Evolutionary conservation across 2,113 vertebrate genomes (phyloP).

Genomic region (Triplophysa rosa): DNA sequence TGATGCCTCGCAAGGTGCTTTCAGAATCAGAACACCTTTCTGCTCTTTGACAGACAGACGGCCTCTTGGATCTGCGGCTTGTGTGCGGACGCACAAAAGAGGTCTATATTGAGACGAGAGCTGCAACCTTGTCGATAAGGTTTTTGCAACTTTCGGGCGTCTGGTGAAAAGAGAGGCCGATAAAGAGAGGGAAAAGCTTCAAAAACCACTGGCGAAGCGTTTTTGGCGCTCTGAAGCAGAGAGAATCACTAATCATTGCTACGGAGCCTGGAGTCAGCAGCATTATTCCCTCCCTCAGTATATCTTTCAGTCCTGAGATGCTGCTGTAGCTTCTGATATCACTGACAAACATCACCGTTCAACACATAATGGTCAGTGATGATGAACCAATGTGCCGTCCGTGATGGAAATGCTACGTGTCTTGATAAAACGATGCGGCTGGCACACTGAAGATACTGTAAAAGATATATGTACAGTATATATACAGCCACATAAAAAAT

Average conservation of each 20-base stretch:
- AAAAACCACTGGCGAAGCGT: slow-evolving; percentile 48
- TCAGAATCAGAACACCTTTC: slow-evolving; percentile 7
- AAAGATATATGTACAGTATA: no score
- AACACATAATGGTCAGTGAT: background rate
- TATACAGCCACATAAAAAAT: no score
- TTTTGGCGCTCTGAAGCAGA: slow-evolving; percentile 34
- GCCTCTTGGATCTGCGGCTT: slow-evolving; percentile 3
- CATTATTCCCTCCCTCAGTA: slow-evolving; percentile 20
- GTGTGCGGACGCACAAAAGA: slow-evolving; percentile 5
- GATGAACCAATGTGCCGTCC: background rate
- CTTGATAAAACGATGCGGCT: no score
- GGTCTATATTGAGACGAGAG: background rate
- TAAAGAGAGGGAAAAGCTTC: slow-evolving; percentile 23
- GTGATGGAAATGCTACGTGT: background rate
- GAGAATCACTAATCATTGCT: slow-evolving; percentile 45
- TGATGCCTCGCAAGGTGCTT: slow-evolving; percentile 11
- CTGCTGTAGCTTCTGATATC: slow-evolving; percentile 10
- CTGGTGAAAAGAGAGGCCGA: background rate
- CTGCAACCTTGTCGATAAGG: slow-evolving; percentile 24
- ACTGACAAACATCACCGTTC: background rate
- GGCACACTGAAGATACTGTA: no score
- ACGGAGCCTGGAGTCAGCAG: slow-evolving; percentile 37
- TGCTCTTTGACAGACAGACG: slow-evolving; percentile 12
- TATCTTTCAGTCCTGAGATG: slow-evolving; percentile 5
- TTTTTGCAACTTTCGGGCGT: slow-evolving; percentile 10